Evolutionary conservation across 2,888 invertebrate species (phyloP), one percentile per base, ranked within the genome.

Genomic region (Drosophila neonasuta): DNA sequence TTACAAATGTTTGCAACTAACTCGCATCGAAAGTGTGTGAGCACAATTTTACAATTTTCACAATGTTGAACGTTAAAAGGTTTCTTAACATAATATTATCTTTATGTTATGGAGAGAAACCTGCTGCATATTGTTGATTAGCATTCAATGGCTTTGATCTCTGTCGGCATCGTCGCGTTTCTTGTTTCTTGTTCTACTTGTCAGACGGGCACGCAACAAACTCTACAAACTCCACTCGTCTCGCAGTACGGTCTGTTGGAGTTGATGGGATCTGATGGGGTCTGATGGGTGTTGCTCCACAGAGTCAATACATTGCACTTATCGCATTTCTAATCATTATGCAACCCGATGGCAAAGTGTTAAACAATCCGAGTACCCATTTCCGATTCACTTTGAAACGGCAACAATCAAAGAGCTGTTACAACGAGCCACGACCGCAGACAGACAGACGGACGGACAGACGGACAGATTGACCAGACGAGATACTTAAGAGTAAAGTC

Each of bases 251-350:
- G 39, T 41, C 29, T 29, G 24, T 9, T 29, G 13, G 34, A 48
- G 9, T 51, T 57, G 17, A 46, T 30, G 10, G 56, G 68, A 20
- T 20, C 20, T 20, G 24, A 5, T 24, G 24, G 24, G 24, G 24
- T 68, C 71, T 51, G 58, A 24, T 60, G 59, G 59, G 9, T 46
- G 55, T 39, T 45, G 54, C 44, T 36, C 48, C 44, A 60, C 41
- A 56, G 41, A 71, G 66, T 58, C 49, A 55, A 45, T 56, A 51
- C 55, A 55, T 36, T 51, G 63, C 69, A 70, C 77, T 76, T 76
- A 74, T 74, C 77, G 59, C 65, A 60, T 68, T 65, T 77, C 73
- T 67, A 77, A 77, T 71, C 74, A 58, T 74, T 77, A 68, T 65
- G 71, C 74, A 67, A 75, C 68, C 46, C 51, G 42, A 54, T 57